Evolutionary conservation across 2,888 invertebrate species (phyloP), one percentile per base, ranked within the genome.

Genomic region (Ichneumon xanthorius): DNA sequence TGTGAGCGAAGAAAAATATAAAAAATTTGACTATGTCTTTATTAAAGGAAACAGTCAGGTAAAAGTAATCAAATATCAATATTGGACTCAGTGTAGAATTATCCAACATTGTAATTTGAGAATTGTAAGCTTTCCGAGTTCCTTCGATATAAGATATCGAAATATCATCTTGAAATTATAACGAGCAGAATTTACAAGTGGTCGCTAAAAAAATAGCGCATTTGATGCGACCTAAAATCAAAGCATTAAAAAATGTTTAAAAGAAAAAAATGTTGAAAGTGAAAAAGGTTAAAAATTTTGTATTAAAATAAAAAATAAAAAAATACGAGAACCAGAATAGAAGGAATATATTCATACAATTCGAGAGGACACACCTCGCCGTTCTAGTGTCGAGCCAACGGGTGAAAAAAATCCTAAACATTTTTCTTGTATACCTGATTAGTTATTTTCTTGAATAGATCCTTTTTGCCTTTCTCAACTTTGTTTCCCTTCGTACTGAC

Each of bases 381-480:
- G 11, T 55, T 55, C 55, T 9, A 55, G 55, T 4, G 55, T 55
- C 55, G 11, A 55, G 5, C 5, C 1, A 61, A 30, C 30, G 11
- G 48, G 48, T 1, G 53, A 70, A 7, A 71, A 22, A 45, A 16
- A 58, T 55, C 19, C 19, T 22, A 37, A 67, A 68, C 48, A 22
- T 76, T 22, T 58, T 45, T 61, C 79, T 91, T 94, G 50, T 67
- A 94, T 93, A 97, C 97, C 94, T 96, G 96, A 85, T 96, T 96
- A 9, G 98, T 98, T 89, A 98, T 96, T 94, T 98, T 98, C 94
- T 97, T 98, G 94, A 98, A 98, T 72, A 97, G 95, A 92, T 99
- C 98, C 89, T 98, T 97, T 93, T 98, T 98, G 89, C 97, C 97
- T 93, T 98, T 98, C 92, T 98, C 98, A 65, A 97, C 96, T 94